These are phyloP conservation scores for Calameuta pallipes DNA, from an alignment of 2,888 invertebrate genomes.

Conservation along the genomic window DNA sequence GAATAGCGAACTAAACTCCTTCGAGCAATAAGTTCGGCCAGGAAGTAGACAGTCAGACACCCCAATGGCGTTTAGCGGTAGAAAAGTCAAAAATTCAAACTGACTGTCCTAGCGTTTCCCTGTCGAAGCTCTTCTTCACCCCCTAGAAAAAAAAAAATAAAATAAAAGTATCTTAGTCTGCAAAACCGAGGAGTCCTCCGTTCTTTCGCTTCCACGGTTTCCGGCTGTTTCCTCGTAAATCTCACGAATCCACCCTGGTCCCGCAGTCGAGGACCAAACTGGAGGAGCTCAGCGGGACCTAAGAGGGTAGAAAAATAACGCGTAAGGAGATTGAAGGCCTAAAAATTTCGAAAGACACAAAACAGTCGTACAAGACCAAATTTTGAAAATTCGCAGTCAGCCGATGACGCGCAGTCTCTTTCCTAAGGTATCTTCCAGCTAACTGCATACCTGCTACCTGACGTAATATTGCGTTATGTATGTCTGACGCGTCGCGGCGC, in stretches of 20 bases:
- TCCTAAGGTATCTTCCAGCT: not conserved
- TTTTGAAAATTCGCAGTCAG: not conserved
- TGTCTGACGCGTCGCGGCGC: slow-evolving; percentile 17
- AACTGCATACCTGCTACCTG: not conserved
- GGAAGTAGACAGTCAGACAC: not conserved
- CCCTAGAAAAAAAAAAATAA: not conserved
- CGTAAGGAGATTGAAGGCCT: not conserved
- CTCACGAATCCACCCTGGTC: not conserved
- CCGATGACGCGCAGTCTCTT: too few species aligned
- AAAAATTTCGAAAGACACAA: not conserved
- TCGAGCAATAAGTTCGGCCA: not conserved
- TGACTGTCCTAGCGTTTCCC: not conserved
- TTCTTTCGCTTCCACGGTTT: not conserved
- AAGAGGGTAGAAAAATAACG: not conserved
- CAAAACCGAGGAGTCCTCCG: not conserved
- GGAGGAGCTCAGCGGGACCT: not conserved
- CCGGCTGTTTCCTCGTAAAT: not conserved
- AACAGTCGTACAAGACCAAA: not conserved
- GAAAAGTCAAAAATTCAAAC: not conserved
- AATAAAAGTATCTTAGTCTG: not conserved
- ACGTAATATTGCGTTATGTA: slow-evolving; percentile 17
- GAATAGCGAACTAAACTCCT: not conserved
- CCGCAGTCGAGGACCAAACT: not conserved
- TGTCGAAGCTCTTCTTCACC: not conserved
- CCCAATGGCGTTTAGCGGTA: not conserved